Evolutionary conservation across 2,113 vertebrate species (phyloP).

Genomic region (Cephalophus harveyi): DNA sequence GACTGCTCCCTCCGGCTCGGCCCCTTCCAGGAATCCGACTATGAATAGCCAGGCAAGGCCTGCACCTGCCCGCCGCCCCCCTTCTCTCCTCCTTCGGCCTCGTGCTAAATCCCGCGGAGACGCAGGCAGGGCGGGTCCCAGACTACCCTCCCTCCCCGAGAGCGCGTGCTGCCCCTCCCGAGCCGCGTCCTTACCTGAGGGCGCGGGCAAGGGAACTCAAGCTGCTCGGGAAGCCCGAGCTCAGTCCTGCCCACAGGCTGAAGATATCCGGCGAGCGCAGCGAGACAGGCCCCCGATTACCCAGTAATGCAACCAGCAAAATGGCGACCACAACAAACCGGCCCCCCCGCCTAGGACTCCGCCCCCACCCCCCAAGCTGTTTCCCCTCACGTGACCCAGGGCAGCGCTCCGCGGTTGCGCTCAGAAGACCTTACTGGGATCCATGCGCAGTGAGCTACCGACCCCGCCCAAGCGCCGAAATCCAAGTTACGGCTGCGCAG

Average conservation of each 20-base stretch:
- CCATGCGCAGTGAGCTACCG: not conserved
- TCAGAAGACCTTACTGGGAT: accelerated
- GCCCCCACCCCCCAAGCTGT: not conserved
- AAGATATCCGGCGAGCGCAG: slow-evolving; percentile 27
- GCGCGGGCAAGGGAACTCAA: slow-evolving; percentile 56
- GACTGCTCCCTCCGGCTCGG: not conserved
- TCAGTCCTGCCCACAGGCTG: slow-evolving; percentile 53
- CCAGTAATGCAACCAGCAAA: slow-evolving; percentile 81
- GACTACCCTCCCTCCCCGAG: not conserved
- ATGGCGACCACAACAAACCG: slow-evolving; percentile 82
- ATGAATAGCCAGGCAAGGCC: not conserved
- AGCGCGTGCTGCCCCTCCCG: not conserved
- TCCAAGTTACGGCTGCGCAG: not conserved
- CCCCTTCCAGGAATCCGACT: slow-evolving; percentile 52
- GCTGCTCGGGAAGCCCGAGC: slow-evolving; percentile 69
- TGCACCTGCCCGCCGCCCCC: slow-evolving; percentile 22
- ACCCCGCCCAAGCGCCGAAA: not conserved
- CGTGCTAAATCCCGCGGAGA: slow-evolving; percentile 7
- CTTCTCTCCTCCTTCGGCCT: not conserved
- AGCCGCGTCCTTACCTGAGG: slow-evolving; percentile 64
- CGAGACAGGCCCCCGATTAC: slow-evolving; percentile 74
- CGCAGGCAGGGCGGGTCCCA: slow-evolving; percentile 49
- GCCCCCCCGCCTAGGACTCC: slow-evolving; percentile 45
- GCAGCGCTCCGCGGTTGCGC: not conserved
- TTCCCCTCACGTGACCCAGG: slow-evolving; percentile 36